A percentile compares a stretch with the other conserved stretches of the same genome.
Conservation (phyloP, 2,888 invertebrate genomes). For the Tridacna crocea region DNA sequence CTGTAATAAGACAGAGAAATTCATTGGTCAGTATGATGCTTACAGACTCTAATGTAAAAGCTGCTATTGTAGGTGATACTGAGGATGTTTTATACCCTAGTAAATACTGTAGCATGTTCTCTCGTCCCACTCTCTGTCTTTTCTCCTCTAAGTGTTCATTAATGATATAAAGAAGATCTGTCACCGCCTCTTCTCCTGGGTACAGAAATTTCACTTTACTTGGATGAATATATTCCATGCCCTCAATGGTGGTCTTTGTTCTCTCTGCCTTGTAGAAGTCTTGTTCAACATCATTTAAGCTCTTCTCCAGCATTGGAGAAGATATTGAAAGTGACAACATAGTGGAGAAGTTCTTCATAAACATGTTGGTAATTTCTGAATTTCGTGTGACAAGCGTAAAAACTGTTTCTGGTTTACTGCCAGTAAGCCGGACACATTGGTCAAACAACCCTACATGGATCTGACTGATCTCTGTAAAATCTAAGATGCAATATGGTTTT, state of each 20-base stretch:
- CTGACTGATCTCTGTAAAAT: slow-evolving; percentile 77
- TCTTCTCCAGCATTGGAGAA: slow-evolving; percentile 77
- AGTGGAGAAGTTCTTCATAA: slow-evolving; percentile 74
- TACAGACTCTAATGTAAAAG: slow-evolving; percentile 66
- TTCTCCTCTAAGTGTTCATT: slow-evolving; percentile 66
- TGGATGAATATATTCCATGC: slow-evolving; percentile 78
- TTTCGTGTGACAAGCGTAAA: slow-evolving; percentile 78
- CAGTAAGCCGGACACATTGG: slow-evolving; percentile 81
- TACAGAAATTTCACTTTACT: slow-evolving; percentile 80
- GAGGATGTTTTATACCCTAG: slow-evolving; percentile 67
- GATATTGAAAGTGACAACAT: slow-evolving; percentile 70
- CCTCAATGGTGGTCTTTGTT: slow-evolving; percentile 76
- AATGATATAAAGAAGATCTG: slow-evolving; percentile 79
- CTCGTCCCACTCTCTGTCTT: slow-evolving; percentile 54
- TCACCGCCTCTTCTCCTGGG: slow-evolving; percentile 81
- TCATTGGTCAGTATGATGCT: slow-evolving; percentile 79
- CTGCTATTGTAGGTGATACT: slow-evolving; percentile 44
- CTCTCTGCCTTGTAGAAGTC: slow-evolving; percentile 80
- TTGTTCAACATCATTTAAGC: slow-evolving; percentile 73
- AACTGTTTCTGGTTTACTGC: slow-evolving; percentile 72
- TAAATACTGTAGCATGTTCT: slow-evolving; percentile 74
- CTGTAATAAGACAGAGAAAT: slow-evolving; percentile 77
- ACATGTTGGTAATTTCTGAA: slow-evolving; percentile 70
- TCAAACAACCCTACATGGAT: slow-evolving; percentile 82
- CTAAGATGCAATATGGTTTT: slow-evolving; percentile 73